These are phyloP conservation scores for Sebastes diploproa DNA, from an alignment of 2,797 vertebrate species.

Conservation along the genomic window DNA sequence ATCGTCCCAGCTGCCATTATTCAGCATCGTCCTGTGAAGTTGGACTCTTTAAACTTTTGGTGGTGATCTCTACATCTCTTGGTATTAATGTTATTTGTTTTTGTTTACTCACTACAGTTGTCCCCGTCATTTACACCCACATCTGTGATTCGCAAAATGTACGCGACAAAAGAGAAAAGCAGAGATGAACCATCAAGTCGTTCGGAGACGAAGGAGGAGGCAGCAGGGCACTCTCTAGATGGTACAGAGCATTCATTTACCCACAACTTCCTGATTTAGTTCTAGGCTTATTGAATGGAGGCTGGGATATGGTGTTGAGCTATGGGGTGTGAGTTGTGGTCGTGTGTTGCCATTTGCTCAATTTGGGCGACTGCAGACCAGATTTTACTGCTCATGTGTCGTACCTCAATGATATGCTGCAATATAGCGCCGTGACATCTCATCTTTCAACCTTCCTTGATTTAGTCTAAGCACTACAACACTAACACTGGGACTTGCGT, in stretches of 20 bases:
- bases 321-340: no score
- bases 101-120: slow-evolving; percentile 75
- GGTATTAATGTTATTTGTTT: neutral
- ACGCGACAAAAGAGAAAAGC: slow-evolving; percentile 96
- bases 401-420: no score
- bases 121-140: slow-evolving; percentile 98
- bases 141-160: slow-evolving; percentile 99
- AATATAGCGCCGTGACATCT: no score
- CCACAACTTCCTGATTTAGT: neutral
- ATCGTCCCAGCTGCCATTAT: neutral
- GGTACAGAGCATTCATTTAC: slow-evolving; percentile 75
- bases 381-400: no score
- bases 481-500: neutral
- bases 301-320: no score
- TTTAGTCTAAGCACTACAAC: neutral
- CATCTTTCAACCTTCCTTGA: no score
- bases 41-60: neutral
- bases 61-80: neutral
- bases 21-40: neutral
- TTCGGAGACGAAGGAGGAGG: slow-evolving; percentile 88
- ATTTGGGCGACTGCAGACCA: no score
- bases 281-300: neutral
- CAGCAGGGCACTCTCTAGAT: slow-evolving; percentile 80
- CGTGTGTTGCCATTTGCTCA: no score
- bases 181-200: slow-evolving; percentile 88